A percentile compares a stretch with the other conserved stretches of the same genome.
phyloP scores from a whole-genome alignment of 2,888 invertebrate species.

The Choreutis nemorana region DNA sequence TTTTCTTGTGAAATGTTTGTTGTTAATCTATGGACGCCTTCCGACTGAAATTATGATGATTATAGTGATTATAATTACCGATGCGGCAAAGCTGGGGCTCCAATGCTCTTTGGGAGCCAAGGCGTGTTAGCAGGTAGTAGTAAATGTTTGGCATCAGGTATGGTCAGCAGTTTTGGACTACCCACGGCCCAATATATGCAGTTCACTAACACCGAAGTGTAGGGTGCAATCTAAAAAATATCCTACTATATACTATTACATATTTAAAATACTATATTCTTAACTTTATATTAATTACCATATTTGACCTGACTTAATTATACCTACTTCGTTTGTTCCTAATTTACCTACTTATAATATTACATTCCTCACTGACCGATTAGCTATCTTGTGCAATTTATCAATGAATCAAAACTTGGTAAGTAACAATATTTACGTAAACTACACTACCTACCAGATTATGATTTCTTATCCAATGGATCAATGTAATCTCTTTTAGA shows the following conservation, averaged over 20 bases:
- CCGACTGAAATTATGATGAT: not conserved
- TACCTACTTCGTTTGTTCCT: not conserved
- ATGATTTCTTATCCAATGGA: too few relatives aligned
- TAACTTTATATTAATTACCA: too few relatives aligned
- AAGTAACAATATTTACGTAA: too few relatives aligned
- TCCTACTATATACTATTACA: too few relatives aligned
- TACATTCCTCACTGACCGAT: slow-evolving; percentile 6
- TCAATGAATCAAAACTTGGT: too few relatives aligned
- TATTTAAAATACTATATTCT: too few relatives aligned
- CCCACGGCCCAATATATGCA: slow-evolving; percentile 99
- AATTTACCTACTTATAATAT: slow-evolving; percentile 2
- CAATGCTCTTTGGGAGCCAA: slow-evolving; percentile 90
- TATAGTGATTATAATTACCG: slow-evolving; percentile 28
- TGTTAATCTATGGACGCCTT: not conserved
- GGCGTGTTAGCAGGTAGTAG: slow-evolving; percentile 89
- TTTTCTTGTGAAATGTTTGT: not conserved
- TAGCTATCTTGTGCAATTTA: not conserved
- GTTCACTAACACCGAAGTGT: slow-evolving; percentile 95
- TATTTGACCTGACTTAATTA: too few relatives aligned
- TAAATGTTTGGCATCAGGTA: slow-evolving; percentile 97
- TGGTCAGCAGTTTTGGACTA: slow-evolving; percentile 93
- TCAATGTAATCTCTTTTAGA: too few relatives aligned
- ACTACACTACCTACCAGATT: too few relatives aligned
- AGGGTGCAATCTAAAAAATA: slow-evolving; percentile 85
- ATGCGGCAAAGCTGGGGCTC: slow-evolving; percentile 88